phyloP scores from a whole-genome alignment of 2,113 vertebrate species.

The Fukomys damarensis region DNA sequence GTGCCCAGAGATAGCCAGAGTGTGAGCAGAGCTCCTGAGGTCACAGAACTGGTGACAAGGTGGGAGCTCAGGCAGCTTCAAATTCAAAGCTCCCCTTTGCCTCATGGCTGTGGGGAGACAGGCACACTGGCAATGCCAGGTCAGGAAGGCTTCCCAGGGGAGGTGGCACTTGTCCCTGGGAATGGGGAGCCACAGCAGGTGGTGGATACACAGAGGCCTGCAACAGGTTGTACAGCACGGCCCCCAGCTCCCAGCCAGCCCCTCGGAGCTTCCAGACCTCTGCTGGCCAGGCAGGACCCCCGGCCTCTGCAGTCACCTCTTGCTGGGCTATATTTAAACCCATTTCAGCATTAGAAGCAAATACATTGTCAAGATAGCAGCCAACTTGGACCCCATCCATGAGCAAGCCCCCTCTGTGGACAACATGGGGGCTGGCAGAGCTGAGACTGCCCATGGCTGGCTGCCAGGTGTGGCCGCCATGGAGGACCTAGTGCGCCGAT shows the following conservation, averaged over 20 bases:
- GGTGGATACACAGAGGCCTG: accelerated
- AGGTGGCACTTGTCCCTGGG: not conserved
- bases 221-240: accelerated
- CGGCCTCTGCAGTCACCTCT: not conserved
- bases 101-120: not conserved
- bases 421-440: not conserved
- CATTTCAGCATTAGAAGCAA: not conserved
- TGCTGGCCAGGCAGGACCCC: accelerated
- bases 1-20: too few relatives aligned
- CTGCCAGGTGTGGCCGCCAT: not conserved
- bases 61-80: accelerated
- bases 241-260: not conserved
- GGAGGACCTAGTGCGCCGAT: accelerated
- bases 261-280: not conserved
- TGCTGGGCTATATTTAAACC: constrained; percentile 7
- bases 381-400: constrained; percentile 9
- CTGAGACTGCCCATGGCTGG: accelerated
- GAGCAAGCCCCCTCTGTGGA: not conserved
- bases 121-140: not conserved
- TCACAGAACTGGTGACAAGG: not conserved
- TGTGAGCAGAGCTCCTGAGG: not conserved
- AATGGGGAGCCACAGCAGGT: not conserved
- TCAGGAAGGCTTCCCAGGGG: not conserved
- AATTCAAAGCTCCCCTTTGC: not conserved
- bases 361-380: constrained; percentile 30